Percentiles rank a stretch among this genome's conserved stretches.
Conservation (phyloP, 2,113 vertebrate species). For the Phyllopteryx taeniolatus region DNA sequence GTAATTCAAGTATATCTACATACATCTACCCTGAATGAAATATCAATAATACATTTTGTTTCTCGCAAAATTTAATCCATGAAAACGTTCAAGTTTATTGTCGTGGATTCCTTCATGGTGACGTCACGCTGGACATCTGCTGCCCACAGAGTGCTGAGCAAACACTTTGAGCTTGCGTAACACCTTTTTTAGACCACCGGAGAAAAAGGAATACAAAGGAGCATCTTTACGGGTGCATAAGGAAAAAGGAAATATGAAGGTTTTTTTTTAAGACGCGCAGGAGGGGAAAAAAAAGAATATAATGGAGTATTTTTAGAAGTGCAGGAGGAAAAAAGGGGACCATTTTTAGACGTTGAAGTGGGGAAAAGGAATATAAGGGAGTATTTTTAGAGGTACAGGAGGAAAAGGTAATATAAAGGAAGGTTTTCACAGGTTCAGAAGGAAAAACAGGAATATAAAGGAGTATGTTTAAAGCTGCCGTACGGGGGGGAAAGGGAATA, state of each 20-base stretch:
- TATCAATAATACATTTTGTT: no score
- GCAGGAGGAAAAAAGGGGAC: not conserved
- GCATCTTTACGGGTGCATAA: not conserved
- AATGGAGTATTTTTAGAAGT: not conserved
- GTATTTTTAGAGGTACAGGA: not conserved
- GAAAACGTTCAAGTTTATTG: not conserved
- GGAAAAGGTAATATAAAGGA: no score
- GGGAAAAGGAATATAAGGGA: not conserved
- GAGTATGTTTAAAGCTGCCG: not conserved
- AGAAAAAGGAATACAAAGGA: not conserved
- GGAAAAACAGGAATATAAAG: not conserved
- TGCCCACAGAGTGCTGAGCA: conserved; percentile 20
- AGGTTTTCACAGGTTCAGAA: not conserved
- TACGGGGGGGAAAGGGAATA: no score
- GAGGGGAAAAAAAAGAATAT: not conserved
- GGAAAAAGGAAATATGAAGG: no score
- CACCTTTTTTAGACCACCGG: not conserved
- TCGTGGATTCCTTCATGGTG: not conserved
- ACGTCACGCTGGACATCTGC: conserved; percentile 49
- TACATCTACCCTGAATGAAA: no score
- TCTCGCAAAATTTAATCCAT: not conserved
- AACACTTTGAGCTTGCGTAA: not conserved
- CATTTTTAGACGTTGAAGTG: not conserved
- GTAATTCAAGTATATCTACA: no score
- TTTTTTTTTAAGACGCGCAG: not conserved